phyloP scores from a whole-genome alignment of 2,888 invertebrate species.

The Seira sanloemensis region DNA sequence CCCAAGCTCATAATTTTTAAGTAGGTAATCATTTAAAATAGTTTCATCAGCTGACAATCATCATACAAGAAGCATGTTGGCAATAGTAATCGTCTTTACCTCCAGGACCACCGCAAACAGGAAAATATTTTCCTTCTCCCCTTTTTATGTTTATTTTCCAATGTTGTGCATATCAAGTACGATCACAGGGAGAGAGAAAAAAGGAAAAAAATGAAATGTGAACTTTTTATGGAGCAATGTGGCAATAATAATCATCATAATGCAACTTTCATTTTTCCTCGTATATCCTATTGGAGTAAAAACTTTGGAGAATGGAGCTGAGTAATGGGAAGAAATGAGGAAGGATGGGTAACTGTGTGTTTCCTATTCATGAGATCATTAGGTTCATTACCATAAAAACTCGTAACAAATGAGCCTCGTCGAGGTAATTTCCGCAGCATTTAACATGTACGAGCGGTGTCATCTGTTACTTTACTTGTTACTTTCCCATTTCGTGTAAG shows the following conservation, averaged over 20 bases:
- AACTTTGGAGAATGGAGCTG: not conserved
- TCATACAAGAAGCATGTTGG: not conserved
- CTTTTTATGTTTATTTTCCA: slow-evolving; percentile 27
- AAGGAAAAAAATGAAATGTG: slow-evolving; percentile 37
- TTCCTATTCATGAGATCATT: slow-evolving; percentile 72
- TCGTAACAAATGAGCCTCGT: slow-evolving; percentile 72
- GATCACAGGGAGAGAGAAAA: not conserved
- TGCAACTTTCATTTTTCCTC: slow-evolving; percentile 29
- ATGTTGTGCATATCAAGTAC: not conserved
- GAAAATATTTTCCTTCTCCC: not conserved
- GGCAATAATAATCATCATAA: slow-evolving; percentile 58
- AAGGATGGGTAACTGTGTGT: slow-evolving; percentile 59
- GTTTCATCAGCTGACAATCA: not conserved
- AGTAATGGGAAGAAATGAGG: slow-evolving; percentile 32
- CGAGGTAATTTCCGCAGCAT: slow-evolving; percentile 72
- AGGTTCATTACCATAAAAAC: slow-evolving; percentile 72
- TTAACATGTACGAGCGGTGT: slow-evolving; percentile 68
- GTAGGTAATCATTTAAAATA: not conserved
- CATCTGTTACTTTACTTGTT: slow-evolving; percentile 68
- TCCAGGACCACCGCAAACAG: not conserved
- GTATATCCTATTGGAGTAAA: slow-evolving; percentile 12
- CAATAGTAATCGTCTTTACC: too few species aligned
- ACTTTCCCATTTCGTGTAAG: slow-evolving; percentile 60
- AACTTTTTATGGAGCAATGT: slow-evolving; percentile 44
- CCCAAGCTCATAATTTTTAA: not conserved